Evolutionary conservation across 1,140 invertebrate genomes (phyloP), one percentile per base, ranked within the genome.

Genomic region (Nasonia giraulti): DNA sequence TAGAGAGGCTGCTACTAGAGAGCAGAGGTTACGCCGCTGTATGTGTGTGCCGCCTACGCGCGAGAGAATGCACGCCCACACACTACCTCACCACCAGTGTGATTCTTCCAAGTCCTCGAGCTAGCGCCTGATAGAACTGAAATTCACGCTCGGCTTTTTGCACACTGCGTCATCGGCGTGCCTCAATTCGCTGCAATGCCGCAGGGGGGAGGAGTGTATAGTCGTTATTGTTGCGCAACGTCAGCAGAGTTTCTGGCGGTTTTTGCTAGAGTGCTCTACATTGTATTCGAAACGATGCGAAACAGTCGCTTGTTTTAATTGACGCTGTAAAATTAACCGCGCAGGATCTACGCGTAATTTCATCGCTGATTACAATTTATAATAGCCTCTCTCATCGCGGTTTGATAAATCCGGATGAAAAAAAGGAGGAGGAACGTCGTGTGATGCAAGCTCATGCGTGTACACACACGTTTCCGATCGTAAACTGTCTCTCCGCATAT

Each of bases 1-100:
- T 74, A 37, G 33, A 37, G 74, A 84, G 74, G 73, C 79, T 79
- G 33, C 33, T 71, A 75, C 66, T 40, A 83, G 69, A 47, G 47
- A 75, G 85, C 74, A 55, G 68, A 80, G 68, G 82, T 50, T 73
- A 74, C 69, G 80, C 31, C 40, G n/a, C 33, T 47, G 66, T n/a
- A 12, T 31, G 14, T 66, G 1, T 20, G 79, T 3, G 23, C 75
- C 62, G 8, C 74, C 75, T 66, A 85, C 31, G 55, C 17, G 33
- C 33, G 40, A 66, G 55, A 40, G 27, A 74, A 40, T n/a, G 27
- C 27, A 50, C 76, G 76, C 44, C 11, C 55, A n/a, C 62, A 2
- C 50, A 47, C 23, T 74, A 44, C 40, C 40, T 44, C 71, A 11
- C 14, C 17, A n/a, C 62, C 62, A 82, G 33, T 33, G 33, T 37